Conservation (phyloP, 2,113 vertebrate species). For the Halcyon malimbica region DNA sequence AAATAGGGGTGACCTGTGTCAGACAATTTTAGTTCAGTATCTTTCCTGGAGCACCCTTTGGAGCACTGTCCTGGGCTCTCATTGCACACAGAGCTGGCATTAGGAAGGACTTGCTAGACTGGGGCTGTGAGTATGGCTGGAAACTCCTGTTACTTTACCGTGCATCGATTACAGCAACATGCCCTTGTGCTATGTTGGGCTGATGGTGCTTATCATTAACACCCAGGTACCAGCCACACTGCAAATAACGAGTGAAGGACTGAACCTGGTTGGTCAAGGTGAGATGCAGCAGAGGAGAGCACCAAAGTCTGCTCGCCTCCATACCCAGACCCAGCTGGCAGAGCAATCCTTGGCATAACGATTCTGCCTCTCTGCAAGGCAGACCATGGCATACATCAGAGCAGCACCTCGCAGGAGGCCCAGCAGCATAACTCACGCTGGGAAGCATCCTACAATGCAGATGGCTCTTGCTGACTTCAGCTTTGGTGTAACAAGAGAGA, state of each 20-base stretch:
- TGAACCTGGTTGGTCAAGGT: background rate
- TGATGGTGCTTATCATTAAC: background rate
- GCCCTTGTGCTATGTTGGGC: accelerated
- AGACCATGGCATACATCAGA: background rate
- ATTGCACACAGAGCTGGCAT: background rate
- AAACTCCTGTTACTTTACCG: background rate
- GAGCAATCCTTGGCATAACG: background rate
- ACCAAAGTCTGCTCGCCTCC: background rate
- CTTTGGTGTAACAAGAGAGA: background rate
- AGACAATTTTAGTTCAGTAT: background rate
- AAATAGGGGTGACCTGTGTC: background rate
- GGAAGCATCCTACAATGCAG: background rate
- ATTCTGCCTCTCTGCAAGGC: background rate
- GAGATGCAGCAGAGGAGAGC: background rate
- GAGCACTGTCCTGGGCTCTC: background rate
- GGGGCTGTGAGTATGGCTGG: background rate
- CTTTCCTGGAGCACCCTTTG: background rate
- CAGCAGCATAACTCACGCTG: background rate
- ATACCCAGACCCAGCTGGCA: background rate
- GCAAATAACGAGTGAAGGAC: background rate
- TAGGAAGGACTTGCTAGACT: background rate
- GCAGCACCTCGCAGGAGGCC: background rate
- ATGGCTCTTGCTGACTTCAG: background rate
- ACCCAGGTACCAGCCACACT: background rate
- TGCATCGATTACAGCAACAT: accelerated